Conservation (phyloP, 1,140 invertebrate species). For the Drosophila athabasca region DNA sequence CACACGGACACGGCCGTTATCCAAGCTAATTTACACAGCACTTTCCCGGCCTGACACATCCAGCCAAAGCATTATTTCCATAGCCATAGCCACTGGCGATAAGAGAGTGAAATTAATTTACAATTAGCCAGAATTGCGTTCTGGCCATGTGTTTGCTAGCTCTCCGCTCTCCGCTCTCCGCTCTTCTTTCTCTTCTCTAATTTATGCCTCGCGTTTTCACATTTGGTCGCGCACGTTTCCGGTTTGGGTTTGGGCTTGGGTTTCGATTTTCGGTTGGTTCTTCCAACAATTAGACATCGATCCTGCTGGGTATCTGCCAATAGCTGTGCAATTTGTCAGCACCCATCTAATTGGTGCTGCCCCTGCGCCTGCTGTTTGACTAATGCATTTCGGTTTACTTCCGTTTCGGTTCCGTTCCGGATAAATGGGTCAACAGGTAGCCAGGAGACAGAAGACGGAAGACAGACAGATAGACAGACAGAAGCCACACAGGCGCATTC, state of each 20-base stretch:
- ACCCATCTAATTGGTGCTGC: constrained; percentile 76
- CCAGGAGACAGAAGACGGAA: neutral
- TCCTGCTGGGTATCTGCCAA: constrained; percentile 46
- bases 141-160: constrained; percentile 17
- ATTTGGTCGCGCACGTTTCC: constrained; percentile 76
- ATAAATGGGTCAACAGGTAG: constrained; percentile 63
- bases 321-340: constrained; percentile 82
- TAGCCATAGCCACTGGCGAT: constrained; percentile 50
- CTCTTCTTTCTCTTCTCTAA: constrained; percentile 25
- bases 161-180: constrained; percentile 1
- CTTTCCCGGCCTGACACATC: constrained; percentile 75
- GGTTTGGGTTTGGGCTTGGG: constrained; percentile 40
- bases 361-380: constrained; percentile 72
- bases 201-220: constrained; percentile 78
- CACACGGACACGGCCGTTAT: constrained; percentile 30
- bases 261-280: constrained; percentile 11
- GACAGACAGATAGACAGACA: no score
- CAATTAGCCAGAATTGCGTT: constrained; percentile 72
- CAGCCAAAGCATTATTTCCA: constrained; percentile 42
- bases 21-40: constrained; percentile 78
- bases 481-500: constrained; percentile 29
- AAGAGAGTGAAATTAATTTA: constrained; percentile 76
- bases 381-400: constrained; percentile 72
- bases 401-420: constrained; percentile 51
- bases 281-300: constrained; percentile 43